These are phyloP conservation scores for Villa cingulata DNA, from an alignment of 2,888 invertebrate species.

Conservation along the genomic window DNA sequence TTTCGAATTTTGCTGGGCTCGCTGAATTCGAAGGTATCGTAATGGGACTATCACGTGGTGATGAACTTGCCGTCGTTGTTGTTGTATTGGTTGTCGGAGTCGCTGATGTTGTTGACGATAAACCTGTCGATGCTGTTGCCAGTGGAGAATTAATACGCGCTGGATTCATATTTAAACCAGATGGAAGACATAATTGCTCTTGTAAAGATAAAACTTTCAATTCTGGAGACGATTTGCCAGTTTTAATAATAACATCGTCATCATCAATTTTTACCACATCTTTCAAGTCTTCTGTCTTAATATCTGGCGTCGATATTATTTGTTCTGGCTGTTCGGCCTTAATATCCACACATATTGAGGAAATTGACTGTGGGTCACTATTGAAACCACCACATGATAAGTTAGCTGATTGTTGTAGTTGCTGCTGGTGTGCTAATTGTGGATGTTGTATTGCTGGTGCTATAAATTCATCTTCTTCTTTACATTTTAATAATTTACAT, in stretches of 20 bases:
- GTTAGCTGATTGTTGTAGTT: not conserved
- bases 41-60: slow-evolving; percentile 34
- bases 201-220: slow-evolving; percentile 31
- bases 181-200: slow-evolving; percentile 33
- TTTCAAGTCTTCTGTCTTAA: slow-evolving; percentile 20
- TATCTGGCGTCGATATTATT: not conserved
- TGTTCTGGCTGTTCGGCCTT: not conserved
- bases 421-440: not conserved
- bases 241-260: not conserved
- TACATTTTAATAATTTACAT: slow-evolving; percentile 58
- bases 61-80: slow-evolving; percentile 21
- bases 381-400: no score
- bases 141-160: slow-evolving; percentile 31
- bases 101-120: slow-evolving; percentile 19
- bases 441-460: slow-evolving; percentile 28
- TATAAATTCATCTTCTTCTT: slow-evolving; percentile 56
- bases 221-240: slow-evolving; percentile 19
- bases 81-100: slow-evolving; percentile 1
- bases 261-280: slow-evolving; percentile 5
- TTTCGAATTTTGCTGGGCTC: slow-evolving; percentile 39
- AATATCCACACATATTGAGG: not conserved
- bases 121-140: slow-evolving; percentile 11
- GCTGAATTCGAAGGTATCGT: slow-evolving; percentile 34
- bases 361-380: not conserved
- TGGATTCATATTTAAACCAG: slow-evolving; percentile 36